Base-by-base conservation (phyloP, 2,797 vertebrate species). In the Enteromius anoplus region DNA sequence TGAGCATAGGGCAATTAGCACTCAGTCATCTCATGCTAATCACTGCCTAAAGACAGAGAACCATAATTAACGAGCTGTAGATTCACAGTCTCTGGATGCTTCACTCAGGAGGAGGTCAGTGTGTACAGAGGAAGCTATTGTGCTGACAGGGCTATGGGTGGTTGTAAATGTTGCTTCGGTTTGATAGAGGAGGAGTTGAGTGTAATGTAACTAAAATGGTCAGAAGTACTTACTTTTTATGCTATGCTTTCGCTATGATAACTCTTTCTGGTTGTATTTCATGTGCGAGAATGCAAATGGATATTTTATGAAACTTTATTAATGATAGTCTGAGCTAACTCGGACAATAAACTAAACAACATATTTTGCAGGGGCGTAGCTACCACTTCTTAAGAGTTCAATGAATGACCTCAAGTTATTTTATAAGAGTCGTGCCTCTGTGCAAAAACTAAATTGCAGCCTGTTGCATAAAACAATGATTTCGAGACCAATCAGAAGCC, bases 11-110 rank as follows among this genome's bases (percentile, higher is more conserved):
- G 58, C 86, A 86, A 88, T 84, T 88, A 86, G 60, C 75, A 42
- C 72, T 82, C 82, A 69, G 76, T 81, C 75, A 19, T 82, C 73
- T 88, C 76, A 69, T 86, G 76, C 80, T 80, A 80, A 68, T 80
- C 79, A 83, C 82, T 80, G 76, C 79, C 76, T 82, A 62, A 86
- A 88, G 85, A 77, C 79, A 86, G 23, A 60, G 65, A 80, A 66
- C 15, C 29, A 4, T 82, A 86, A 86, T 86, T 88, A 86, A 83
- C 37, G 64, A 84, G 66, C 60, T 76, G 77, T 75, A 85, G 73
- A 81, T 58, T 75, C 68, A 7, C 78, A 45, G 64, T 81, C 66
- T 34, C 29, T 11, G 53, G 60, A 34, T 32, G 49, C 45, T 82
- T 75, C 26, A 42, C 66, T 68, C 34, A 55, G 42, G 85, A 70